A percentile compares a stretch with the other conserved stretches of the same genome.
Evolutionary conservation across 2,888 invertebrate species (phyloP).

Genomic region (Oscheius sp.): DNA sequence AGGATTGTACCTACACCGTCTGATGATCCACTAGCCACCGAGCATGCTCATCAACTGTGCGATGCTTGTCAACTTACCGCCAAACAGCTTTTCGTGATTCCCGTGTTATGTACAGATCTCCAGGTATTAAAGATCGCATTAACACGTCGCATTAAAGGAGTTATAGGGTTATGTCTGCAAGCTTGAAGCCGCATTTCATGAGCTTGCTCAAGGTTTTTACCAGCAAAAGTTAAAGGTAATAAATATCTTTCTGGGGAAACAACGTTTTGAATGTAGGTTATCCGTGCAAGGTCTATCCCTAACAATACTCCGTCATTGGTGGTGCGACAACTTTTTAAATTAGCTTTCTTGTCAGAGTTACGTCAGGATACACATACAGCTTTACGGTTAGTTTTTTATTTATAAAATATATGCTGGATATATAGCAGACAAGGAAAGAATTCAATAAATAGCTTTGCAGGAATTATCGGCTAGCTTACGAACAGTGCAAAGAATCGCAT

Average conservation of each 20-base stretch:
- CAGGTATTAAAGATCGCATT: no score
- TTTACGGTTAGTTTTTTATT: conserved; percentile 78
- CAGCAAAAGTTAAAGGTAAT: conserved; percentile 83
- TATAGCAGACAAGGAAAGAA: no score
- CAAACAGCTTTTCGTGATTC: conserved; percentile 91
- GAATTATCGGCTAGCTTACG: conserved; percentile 85
- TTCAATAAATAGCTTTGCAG: no score
- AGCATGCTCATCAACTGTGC: conserved; percentile 89
- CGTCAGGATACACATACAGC: conserved; percentile 89
- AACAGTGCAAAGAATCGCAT: conserved; percentile 82
- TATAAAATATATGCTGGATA: no score
- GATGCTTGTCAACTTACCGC: conserved; percentile 90
- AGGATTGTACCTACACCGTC: conserved; percentile 58
- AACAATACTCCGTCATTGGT: conserved; percentile 80
- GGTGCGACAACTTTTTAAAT: conserved; percentile 95
- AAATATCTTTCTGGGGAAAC: neutral
- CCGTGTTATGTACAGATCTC: conserved; percentile 73
- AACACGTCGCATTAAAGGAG: no score
- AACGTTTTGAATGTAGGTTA: conserved; percentile 72
- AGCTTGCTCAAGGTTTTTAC: conserved; percentile 91
- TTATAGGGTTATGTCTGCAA: conserved; percentile 75
- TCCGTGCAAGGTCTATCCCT: conserved; percentile 66
- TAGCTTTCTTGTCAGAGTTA: conserved; percentile 93
- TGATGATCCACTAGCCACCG: conserved; percentile 83
- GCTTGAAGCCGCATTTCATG: conserved; percentile 91